Evolutionary conservation across 30 jellyfish, hydroid and myxozoan species (phyloP), one percentile per base, ranked within the genome.

Genomic region (Pseudorhiza aurosa): DNA sequence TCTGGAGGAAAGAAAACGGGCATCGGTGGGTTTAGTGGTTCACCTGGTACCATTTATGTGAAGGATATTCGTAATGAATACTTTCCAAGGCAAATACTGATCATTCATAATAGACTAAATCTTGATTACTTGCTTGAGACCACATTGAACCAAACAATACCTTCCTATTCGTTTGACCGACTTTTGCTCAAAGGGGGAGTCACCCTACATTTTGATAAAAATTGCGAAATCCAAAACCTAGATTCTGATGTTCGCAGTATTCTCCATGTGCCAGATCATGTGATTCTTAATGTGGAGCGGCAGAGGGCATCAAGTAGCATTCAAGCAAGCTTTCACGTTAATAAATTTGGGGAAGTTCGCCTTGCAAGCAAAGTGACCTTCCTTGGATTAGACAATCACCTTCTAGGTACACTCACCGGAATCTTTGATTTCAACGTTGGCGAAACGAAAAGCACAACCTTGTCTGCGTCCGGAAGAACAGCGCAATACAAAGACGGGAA

Each of bases 361-460:
- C 71, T 81, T 0, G 92, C 92, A 18, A 68, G 70, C 28, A 67
- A 81, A 55, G 92, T 81, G n/a, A 81, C 92, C 3, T 81, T 81
- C 46, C 85, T 56, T 67, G 92, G 92, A 8, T 35, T 40, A 22
- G 92, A 81, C 40, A 81, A 81, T 36, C 65, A 78, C 17, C 72
- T 81, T 10, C 85, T 65, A 18, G 92, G 92, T 21, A 81, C 92
- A n/a, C 59, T 81, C 26, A 81, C 92, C 10, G 92, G 92, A 12
- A 79, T 81, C 1, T 64, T 81, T 53, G 85, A 81, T 51, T 81
- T 81, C 43, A 68, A 65, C 29, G 67, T 81, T 8, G 92, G 92
- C 0, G 92, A 81, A 51, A 81, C 85, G 25, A 81, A 81, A 45
- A 4, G 79, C 25, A 68, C 85, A 15, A 67, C 78, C 6, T 68